phyloP scores from a whole-genome alignment of 2,797 vertebrate genomes.

The Pangasius larnaudii region DNA sequence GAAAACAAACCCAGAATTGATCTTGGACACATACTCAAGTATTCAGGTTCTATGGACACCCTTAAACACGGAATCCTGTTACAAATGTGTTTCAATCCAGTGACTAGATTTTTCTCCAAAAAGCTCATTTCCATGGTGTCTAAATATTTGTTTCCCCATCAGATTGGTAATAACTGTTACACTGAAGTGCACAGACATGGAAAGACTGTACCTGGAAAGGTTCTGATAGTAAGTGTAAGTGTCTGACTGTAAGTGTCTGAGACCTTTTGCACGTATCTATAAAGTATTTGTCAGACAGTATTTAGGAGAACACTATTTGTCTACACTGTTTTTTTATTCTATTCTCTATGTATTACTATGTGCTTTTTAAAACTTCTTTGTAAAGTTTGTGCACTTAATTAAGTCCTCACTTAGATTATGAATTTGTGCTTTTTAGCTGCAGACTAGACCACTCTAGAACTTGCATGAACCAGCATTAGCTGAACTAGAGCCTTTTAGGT shows the following conservation, averaged over 20 bases:
- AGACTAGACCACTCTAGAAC: background rate
- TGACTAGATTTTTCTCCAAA: background rate
- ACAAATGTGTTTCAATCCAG: background rate
- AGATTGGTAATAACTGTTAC: background rate
- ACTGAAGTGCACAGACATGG: background rate
- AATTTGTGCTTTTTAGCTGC: background rate
- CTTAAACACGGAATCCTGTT: background rate
- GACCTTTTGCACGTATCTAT: background rate
- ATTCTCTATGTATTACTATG: background rate
- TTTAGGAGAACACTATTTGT: background rate
- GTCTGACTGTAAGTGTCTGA: background rate
- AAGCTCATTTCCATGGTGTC: background rate
- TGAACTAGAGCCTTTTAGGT: background rate
- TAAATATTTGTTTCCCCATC: background rate
- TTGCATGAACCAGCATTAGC: background rate
- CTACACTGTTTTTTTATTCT: background rate
- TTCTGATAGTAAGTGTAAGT: background rate
- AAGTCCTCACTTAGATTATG: background rate
- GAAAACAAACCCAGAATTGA: conserved; percentile 24
- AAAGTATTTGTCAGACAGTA: background rate
- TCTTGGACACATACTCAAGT: background rate
- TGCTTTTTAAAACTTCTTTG: background rate
- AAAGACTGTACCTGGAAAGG: background rate
- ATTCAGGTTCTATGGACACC: background rate
- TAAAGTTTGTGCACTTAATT: background rate